Percentiles rank a stretch among this genome's conserved stretches.
Conservation (phyloP, 2,113 vertebrate genomes). For the Perca fluviatilis region DNA sequence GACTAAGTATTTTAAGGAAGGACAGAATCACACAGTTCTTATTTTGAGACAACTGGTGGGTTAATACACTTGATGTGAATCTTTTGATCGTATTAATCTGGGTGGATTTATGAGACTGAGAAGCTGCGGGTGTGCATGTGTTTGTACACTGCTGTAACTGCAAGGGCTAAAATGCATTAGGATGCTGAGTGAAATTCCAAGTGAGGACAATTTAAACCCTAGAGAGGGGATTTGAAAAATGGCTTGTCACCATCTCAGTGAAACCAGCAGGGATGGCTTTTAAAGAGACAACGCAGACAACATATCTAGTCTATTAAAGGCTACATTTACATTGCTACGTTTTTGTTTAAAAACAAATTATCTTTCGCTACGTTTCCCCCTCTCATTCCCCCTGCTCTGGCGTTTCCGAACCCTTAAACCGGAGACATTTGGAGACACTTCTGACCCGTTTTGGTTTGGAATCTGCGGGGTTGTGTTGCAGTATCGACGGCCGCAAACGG, state of each 20-base stretch:
- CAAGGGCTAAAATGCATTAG: conserved; percentile 15
- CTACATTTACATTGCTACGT: too few species aligned
- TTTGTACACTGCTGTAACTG: conserved; percentile 17
- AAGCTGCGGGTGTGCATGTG: conserved; percentile 13
- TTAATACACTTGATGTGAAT: conserved; percentile 23
- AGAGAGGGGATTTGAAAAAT: conserved; percentile 45
- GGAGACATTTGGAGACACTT: too few species aligned
- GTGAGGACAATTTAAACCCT: conserved; percentile 40
- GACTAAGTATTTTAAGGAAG: neutral
- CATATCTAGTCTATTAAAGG: neutral
- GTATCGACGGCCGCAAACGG: too few species aligned
- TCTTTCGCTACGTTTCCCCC: too few species aligned
- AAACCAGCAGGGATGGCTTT: conserved; percentile 14
- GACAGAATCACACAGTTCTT: conserved; percentile 1
- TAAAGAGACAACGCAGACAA: neutral
- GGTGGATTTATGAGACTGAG: conserved; percentile 42
- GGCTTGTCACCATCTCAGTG: conserved; percentile 37
- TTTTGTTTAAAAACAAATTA: too few species aligned
- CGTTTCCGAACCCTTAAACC: too few species aligned
- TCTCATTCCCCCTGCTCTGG: too few species aligned
- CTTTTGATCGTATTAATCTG: conserved; percentile 51
- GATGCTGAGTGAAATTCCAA: conserved; percentile 21
- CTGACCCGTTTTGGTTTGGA: too few species aligned
- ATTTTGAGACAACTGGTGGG: conserved; percentile 23
- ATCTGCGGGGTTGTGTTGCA: too few species aligned